Evolutionary conservation across 2,888 invertebrate genomes (phyloP).

Genomic region (Scaeva pyrastri): DNA sequence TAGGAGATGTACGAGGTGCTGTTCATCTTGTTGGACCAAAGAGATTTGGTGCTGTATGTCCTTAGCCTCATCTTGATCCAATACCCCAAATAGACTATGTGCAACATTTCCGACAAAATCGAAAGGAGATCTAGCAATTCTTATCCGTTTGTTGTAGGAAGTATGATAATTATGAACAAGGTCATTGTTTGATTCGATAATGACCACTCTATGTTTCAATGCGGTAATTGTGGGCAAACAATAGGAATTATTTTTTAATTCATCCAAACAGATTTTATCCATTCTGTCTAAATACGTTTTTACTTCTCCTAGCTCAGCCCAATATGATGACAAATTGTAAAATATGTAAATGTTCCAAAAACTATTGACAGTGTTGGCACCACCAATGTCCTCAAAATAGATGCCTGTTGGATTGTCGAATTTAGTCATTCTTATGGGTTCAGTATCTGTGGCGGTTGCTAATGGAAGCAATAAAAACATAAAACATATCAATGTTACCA

Average conservation of each 20-base stretch:
- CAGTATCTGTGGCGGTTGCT: background rate
- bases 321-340: background rate
- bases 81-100: conserved; percentile 5
- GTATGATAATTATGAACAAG: background rate
- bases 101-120: background rate
- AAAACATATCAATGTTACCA: background rate
- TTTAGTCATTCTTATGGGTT: too few species aligned
- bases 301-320: background rate
- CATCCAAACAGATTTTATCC: too few species aligned
- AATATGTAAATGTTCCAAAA: background rate
- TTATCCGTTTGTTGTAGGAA: background rate
- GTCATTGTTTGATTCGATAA: background rate
- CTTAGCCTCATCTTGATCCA: too few species aligned
- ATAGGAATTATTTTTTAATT: background rate
- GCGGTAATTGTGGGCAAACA: background rate
- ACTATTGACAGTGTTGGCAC: too few species aligned
- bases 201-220: background rate
- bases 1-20: too few species aligned
- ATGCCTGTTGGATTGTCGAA: too few species aligned
- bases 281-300: too few species aligned
- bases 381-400: too few species aligned
- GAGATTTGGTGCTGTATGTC: too few species aligned
- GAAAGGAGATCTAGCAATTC: background rate
- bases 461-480: background rate
- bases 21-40: too few species aligned